These are phyloP conservation scores for Albula glossodonta DNA, from an alignment of 2,113 vertebrate genomes.

Conservation along the genomic window DNA sequence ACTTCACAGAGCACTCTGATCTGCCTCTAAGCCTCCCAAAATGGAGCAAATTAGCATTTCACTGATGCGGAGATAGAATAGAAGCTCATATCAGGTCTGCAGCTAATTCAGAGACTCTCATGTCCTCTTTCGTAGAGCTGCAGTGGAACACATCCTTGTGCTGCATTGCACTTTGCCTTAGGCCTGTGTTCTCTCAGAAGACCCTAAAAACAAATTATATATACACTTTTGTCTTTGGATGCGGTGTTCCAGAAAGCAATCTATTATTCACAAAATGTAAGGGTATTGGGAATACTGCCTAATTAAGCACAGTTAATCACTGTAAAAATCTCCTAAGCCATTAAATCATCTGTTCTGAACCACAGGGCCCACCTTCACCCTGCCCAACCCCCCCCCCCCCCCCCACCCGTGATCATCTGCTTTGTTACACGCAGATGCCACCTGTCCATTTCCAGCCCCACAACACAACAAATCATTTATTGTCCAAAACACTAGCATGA, in stretches of 20 bases:
- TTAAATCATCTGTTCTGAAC: conserved; percentile 30
- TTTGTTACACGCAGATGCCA: conserved; percentile 20
- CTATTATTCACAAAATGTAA: not conserved
- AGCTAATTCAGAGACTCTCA: not conserved
- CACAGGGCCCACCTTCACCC: conserved; percentile 4
- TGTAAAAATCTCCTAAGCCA: conserved; percentile 41
- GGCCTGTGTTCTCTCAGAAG: not conserved
- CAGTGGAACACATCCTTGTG: not conserved
- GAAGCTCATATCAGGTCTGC: not conserved
- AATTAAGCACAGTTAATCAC: conserved; percentile 33
- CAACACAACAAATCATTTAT: not conserved
- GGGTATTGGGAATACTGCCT: conserved; percentile 16
- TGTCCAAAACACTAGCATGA: not conserved
- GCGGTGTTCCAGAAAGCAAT: conserved; percentile 6
- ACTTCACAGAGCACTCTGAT: not conserved
- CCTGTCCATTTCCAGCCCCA: conserved; percentile 26
- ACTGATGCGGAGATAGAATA: not conserved
- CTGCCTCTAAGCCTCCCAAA: not conserved
- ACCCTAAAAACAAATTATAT: not conserved
- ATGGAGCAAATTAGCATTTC: conserved; percentile 22
- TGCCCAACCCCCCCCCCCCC: too few species aligned
- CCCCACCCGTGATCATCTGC: not conserved
- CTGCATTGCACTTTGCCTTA: too few species aligned
- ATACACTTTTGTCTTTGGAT: not conserved
- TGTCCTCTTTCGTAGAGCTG: not conserved